Percentiles rank a stretch among this genome's conserved stretches.
These are phyloP conservation scores for Steinernema khuongi DNA, from an alignment of 1,140 invertebrate species.

Conservation along the genomic window DNA sequence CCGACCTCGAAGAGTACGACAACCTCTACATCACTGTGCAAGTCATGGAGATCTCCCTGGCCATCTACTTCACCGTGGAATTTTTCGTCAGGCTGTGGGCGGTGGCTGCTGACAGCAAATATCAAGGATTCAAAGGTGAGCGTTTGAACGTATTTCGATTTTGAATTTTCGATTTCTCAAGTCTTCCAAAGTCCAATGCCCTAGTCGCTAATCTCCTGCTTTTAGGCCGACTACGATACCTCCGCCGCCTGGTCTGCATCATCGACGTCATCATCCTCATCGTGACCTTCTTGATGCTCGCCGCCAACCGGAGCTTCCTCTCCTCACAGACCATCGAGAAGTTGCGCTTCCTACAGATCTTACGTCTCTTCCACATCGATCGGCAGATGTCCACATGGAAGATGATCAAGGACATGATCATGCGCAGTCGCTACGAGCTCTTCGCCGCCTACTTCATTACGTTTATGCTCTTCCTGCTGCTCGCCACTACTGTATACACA, in stretches of 20 bases:
- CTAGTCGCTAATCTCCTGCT: neutral
- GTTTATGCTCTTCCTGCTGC: constrained; percentile 38
- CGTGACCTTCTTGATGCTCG: constrained; percentile 29
- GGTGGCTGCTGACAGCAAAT: constrained; percentile 38
- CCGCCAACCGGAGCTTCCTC: constrained; percentile 23
- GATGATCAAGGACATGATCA: constrained; percentile 44
- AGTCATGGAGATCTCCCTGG: constrained; percentile 32
- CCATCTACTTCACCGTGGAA: constrained; percentile 40
- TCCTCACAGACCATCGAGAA: constrained; percentile 31
- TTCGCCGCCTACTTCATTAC: constrained; percentile 46
- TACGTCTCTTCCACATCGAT: constrained; percentile 42
- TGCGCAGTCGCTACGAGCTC: constrained; percentile 37
- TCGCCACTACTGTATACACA: constrained; percentile 38
- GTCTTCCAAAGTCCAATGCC: neutral
- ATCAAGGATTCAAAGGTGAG: constrained; percentile 34
- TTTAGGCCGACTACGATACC: constrained; percentile 35
- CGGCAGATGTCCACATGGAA: constrained; percentile 49
- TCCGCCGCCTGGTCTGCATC: constrained; percentile 31
- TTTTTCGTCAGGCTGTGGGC: constrained; percentile 40
- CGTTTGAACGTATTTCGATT: neutral
- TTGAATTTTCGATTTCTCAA: constrained; percentile 7
- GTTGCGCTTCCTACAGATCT: constrained; percentile 37
- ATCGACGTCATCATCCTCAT: constrained; percentile 40
- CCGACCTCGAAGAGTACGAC: neutral
- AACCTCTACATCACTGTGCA: constrained; percentile 8